A percentile compares a stretch with the other conserved stretches of the same genome.
phyloP scores from a whole-genome alignment of 2,113 vertebrate species.

The Phylloscopus trochilus region DNA sequence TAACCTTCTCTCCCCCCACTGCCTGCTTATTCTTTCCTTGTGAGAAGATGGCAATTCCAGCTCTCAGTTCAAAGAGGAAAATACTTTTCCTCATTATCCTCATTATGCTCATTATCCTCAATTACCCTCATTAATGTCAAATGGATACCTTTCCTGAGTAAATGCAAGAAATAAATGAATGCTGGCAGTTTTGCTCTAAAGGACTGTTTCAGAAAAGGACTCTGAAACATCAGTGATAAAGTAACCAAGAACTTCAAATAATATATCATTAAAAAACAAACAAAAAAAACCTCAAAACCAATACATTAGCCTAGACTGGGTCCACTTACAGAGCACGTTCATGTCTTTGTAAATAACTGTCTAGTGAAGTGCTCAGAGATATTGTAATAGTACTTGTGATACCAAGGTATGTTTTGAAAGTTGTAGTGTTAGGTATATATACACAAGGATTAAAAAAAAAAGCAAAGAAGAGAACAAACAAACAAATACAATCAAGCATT shows the following conservation, averaged over 20 bases:
- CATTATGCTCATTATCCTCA: constrained; percentile 56
- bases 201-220: background rate
- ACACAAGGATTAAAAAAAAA: background rate
- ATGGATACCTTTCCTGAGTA: constrained; percentile 25
- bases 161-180: background rate
- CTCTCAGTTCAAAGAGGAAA: constrained; percentile 20
- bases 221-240: background rate
- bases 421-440: background rate
- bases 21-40: background rate
- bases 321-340: background rate
- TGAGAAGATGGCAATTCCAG: constrained; percentile 16
- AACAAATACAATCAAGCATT: background rate
- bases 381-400: background rate
- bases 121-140: constrained; percentile 59
- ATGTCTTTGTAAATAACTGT: background rate
- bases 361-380: background rate
- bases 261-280: background rate
- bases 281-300: background rate
- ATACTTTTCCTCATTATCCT: constrained; percentile 39
- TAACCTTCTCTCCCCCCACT: background rate
- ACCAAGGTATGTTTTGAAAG: background rate
- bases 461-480: background rate
- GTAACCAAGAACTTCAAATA: background rate
- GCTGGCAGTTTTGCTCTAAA: background rate
- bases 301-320: background rate